Conservation (phyloP, 2,888 invertebrate species). For the Synanthedon formicaeformis region DNA sequence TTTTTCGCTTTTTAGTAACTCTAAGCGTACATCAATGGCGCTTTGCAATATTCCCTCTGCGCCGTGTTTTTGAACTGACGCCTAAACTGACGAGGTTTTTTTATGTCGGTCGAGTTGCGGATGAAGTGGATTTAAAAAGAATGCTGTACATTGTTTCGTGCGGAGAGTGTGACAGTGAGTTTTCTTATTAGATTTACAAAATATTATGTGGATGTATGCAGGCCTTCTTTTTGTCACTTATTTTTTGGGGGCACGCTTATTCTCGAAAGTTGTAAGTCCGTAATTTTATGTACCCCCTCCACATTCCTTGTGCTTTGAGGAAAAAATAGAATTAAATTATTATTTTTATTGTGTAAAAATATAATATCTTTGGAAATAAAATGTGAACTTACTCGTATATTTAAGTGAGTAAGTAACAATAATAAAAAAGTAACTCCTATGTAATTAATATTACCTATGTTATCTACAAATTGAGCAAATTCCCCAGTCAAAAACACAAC, state of each 20-base stretch:
- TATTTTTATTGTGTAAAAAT: too few relatives aligned
- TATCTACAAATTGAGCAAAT: too few relatives aligned
- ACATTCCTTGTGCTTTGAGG: too few relatives aligned
- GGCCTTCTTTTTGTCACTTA: too few relatives aligned
- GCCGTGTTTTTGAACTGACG: constrained; percentile 41
- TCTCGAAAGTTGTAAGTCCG: too few relatives aligned
- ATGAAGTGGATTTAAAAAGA: constrained; percentile 32
- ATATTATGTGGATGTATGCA: neutral
- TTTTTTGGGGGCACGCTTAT: too few relatives aligned
- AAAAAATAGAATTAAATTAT: too few relatives aligned
- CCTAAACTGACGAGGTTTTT: constrained; percentile 35
- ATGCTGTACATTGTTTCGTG: constrained; percentile 37
- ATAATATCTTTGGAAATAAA: too few relatives aligned
- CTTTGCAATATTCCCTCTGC: constrained; percentile 32
- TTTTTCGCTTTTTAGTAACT: constrained; percentile 21
- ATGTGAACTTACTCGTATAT: too few relatives aligned
- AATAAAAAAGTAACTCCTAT: neutral
- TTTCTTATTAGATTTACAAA: neutral
- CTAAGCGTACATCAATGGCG: constrained; percentile 56
- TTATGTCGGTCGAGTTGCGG: constrained; percentile 36
- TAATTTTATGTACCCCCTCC: too few relatives aligned
- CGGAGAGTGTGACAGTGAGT: constrained; percentile 49
- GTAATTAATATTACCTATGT: neutral
- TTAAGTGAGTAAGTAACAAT: too few relatives aligned
- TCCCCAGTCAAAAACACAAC: too few relatives aligned